Base-by-base conservation (phyloP, 2,113 vertebrate genomes). In the Microtus montanus region DNA sequence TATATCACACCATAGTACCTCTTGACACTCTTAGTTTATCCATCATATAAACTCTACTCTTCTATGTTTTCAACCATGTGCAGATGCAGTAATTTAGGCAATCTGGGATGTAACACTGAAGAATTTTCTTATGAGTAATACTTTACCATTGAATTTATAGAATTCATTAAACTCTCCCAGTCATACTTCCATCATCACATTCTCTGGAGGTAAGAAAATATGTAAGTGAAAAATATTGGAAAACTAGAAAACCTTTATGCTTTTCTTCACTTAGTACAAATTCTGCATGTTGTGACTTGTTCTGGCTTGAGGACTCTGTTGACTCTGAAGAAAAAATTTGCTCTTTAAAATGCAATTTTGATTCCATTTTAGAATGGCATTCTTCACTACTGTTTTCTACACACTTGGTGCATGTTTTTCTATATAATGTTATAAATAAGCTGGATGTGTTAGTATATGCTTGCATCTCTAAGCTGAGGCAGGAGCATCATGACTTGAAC, bases 291-390 rank as follows among this genome's bases (percentile, higher is more conserved):
- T 83, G 2, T 74, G 66, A 78, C 12, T 89, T 19, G 4, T 91
- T 66, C 89, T 83, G 47, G 17, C 15, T 82, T 73, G 80, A 47
- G 58, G 30, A 89, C 74, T 80, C 54, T 58, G n/a, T 82, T 68
- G 13, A 49, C 24, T 54, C 35, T 30, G 63, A 58, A 79, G 15
- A 33, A 20, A 66, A 83, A 90, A 49, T 17, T 71, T 87, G 79
- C 8, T 86, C 54, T 93, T 89, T 87, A 83, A 91, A 89, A 79
- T 58, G 47, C 63, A 44, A 70, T 91, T 66, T 92, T 54, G 3
- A 79, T 38, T 87, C 44, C 86, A 30, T 83, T 87, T 93, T 87
- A 75, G 47, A 90, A 80, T 64, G 28, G 0, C 24, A 49, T 87
- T 77, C 41, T 77, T 93, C 82, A n/a, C 26, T 85, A 44, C 2